Conservation (phyloP, 2,797 vertebrate species). For the Carcharodon carcharias region DNA sequence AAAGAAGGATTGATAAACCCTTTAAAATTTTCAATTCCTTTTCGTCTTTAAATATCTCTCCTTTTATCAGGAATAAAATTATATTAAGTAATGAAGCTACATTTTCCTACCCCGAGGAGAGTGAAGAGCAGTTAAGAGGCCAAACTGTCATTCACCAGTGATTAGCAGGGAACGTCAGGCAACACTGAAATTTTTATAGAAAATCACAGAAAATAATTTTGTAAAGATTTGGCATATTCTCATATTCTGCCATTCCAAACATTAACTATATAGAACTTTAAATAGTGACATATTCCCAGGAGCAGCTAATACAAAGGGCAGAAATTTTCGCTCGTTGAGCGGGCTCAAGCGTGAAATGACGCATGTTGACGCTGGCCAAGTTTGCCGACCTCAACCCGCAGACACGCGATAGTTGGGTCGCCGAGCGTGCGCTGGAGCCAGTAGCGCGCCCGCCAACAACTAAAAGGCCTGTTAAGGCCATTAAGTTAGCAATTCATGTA, state of each 20-base stretch:
- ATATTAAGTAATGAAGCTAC: background rate
- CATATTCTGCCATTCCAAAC: background rate
- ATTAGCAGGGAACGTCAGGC: background rate
- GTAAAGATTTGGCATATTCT: background rate
- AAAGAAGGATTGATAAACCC: background rate
- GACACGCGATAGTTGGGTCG: too few relatives aligned
- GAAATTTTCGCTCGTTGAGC: too few relatives aligned
- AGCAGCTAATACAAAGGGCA: background rate
- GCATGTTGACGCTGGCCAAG: too few relatives aligned
- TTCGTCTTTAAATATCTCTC: background rate
- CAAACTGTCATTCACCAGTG: background rate
- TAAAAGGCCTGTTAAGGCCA: too few relatives aligned
- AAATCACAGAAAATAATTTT: background rate
- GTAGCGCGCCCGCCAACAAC: too few relatives aligned
- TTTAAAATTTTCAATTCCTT: background rate
- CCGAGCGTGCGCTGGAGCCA: too few relatives aligned
- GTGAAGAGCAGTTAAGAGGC: background rate
- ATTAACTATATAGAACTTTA: background rate
- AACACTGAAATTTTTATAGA: background rate
- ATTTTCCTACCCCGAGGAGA: too few relatives aligned
- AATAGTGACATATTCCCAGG: background rate
- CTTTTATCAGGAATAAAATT: background rate
- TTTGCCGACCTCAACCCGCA: too few relatives aligned
- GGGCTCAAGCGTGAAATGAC: too few relatives aligned
- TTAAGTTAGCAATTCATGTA: too few relatives aligned